Percentiles rank a stretch among this genome's conserved stretches.
Conservation (phyloP, 2,113 vertebrate genomes). For the Leptodactylus fuscus region DNA sequence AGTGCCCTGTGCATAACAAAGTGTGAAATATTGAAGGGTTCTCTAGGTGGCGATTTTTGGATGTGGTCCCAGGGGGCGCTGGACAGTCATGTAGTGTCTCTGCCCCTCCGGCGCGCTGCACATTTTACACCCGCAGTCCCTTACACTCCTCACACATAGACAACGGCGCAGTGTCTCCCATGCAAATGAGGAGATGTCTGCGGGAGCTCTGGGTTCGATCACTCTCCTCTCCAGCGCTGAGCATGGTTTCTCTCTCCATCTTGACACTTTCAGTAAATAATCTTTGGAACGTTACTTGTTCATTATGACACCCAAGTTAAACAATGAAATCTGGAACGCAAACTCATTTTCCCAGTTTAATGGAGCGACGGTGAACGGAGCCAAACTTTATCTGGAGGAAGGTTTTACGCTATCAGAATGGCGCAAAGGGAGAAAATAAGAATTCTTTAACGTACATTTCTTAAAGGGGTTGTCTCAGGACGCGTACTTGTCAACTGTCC, state of each 20-base stretch:
- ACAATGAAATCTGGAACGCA: slow-evolving; percentile 45
- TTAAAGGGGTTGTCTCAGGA: not conserved
- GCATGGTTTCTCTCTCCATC: slow-evolving; percentile 62
- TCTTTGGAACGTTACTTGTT: slow-evolving; percentile 61
- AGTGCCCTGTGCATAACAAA: not conserved
- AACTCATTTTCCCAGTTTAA: slow-evolving; percentile 2
- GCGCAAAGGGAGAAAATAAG: not conserved
- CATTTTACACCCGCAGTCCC: slow-evolving; percentile 38
- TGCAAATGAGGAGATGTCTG: slow-evolving; percentile 60
- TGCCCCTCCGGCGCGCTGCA: slow-evolving; percentile 52
- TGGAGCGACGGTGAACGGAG: not conserved
- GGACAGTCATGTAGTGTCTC: slow-evolving; percentile 54
- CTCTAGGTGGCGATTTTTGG: slow-evolving; percentile 61
- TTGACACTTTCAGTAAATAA: slow-evolving; percentile 67
- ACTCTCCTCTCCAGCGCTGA: slow-evolving; percentile 61
- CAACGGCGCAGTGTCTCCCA: slow-evolving; percentile 63
- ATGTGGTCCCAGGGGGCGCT: slow-evolving; percentile 33
- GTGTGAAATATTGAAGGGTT: slow-evolving; percentile 63
- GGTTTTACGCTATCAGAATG: not conserved
- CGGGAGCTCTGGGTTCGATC: slow-evolving; percentile 65
- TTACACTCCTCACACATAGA: slow-evolving; percentile 60
- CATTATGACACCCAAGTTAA: slow-evolving; percentile 62
- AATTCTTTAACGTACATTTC: no score
- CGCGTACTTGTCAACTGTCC: no score
- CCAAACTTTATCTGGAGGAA: not conserved